Evolutionary conservation across 1,140 invertebrate genomes (phyloP).

Genomic region (Anoplolepis gracilipes): DNA sequence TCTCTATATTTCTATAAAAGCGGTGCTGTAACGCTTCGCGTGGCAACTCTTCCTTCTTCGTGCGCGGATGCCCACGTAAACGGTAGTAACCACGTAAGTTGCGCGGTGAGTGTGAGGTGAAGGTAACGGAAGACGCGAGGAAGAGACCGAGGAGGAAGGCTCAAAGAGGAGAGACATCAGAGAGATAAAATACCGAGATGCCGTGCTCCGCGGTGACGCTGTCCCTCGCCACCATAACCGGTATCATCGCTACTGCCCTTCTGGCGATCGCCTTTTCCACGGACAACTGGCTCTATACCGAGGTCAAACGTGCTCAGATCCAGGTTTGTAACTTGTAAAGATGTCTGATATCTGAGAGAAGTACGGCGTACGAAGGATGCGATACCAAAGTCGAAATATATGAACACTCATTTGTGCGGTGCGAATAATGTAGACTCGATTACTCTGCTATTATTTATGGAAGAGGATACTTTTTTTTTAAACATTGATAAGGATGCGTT

Average conservation of each 20-base stretch:
- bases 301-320: slow-evolving; percentile 94
- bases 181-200: slow-evolving; percentile 88
- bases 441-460: neutral
- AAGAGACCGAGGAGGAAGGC: neutral
- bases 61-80: slow-evolving; percentile 19
- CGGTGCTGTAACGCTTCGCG: neutral
- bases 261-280: slow-evolving; percentile 97
- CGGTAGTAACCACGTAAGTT: slow-evolving; percentile 33
- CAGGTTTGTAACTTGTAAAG: slow-evolving; percentile 89
- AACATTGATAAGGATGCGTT: neutral
- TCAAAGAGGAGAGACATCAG: slow-evolving; percentile 5
- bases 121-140: slow-evolving; percentile 50
- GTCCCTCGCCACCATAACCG: slow-evolving; percentile 96
- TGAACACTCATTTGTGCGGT: neutral
- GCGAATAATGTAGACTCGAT: neutral
- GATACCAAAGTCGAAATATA: neutral
- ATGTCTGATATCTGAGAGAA: neutral
- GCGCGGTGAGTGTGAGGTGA: slow-evolving; percentile 62
- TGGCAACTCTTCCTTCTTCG: neutral
- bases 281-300: slow-evolving; percentile 97
- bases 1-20: neutral
- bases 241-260: slow-evolving; percentile 95
- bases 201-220: slow-evolving; percentile 97
- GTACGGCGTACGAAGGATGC: neutral
- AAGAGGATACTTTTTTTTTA: too few species aligned